Base-by-base conservation (phyloP, 2,888 invertebrate genomes). In the Choreutis nemorana region DNA sequence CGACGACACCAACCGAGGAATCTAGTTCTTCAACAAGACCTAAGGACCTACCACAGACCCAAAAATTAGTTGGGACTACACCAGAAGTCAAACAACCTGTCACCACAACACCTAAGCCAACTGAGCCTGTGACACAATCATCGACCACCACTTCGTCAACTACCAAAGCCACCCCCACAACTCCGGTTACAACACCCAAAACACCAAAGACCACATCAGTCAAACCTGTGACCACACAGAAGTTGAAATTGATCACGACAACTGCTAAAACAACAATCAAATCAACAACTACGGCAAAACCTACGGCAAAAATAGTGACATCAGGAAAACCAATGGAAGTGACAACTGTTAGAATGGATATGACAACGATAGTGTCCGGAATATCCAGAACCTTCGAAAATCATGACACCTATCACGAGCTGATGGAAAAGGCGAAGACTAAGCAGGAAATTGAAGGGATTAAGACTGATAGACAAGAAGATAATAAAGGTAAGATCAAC, bases 61-160 rank as follows among this genome's bases (percentile, higher is more conserved):
- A 60, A 30, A 62, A 60, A 38, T 42, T 57, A 13, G 42, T 65
- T 11, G 51, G 51, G 2, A 44, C 48, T 29, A 45, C 48, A 20
- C 32, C 44, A 11, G 28, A 33, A n/a, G 29, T 15, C 30, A 21
- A 31, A 14, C 37, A 40, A 14, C 39, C 41, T 6, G 42, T 37
- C 10, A 38, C 37, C 12, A 40, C 38, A 16, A 42, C 45, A 13
- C 31, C 34, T 3, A 35, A 18, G 32, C 21, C 40, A 13, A 42
- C 44, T 5, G 40, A 41, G 20, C 41, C 42, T 9, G 28, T 44
- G 11, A 42, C 30, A 28, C 32, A 35, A 6, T 50, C 39, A 28
- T 38, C 43, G 9, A 37, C 40, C 11, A 36, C 28, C 10, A 11
- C 9, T 9, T 33, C 27, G 14, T 14, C 24, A 4, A 37, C 38